A percentile compares a stretch with the other conserved stretches of the same genome.
Evolutionary conservation across 2,113 vertebrate species (phyloP).

Genomic region (Ochotona princeps): DNA sequence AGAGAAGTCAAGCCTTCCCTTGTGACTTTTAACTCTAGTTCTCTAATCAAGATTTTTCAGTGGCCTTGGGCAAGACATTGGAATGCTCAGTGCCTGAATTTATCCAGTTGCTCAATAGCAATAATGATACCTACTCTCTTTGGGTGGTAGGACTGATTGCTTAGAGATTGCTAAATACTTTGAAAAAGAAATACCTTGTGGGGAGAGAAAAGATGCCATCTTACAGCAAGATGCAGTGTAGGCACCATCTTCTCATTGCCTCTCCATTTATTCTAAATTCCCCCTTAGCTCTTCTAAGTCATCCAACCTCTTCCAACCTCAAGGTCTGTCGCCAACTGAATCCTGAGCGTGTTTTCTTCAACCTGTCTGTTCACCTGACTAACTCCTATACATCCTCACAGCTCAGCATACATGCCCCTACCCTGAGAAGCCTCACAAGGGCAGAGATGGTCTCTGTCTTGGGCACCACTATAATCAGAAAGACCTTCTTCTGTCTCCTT

Average conservation of each 20-base stretch:
- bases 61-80: slow-evolving; percentile 58
- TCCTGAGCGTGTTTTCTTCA: background rate
- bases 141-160: background rate
- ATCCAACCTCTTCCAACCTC: background rate
- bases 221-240: background rate
- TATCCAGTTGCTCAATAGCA: slow-evolving; percentile 34
- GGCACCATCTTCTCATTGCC: slow-evolving; percentile 9
- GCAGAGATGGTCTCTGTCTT: background rate
- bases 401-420: background rate
- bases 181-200: background rate
- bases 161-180: slow-evolving; percentile 48
- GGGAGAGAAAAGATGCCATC: background rate
- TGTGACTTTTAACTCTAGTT: slow-evolving; percentile 60
- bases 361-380: background rate
- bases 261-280: slow-evolving; percentile 22
- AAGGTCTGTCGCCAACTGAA: background rate
- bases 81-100: slow-evolving; percentile 16
- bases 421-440: background rate
- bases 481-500: background rate
- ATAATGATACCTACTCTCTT: slow-evolving; percentile 54
- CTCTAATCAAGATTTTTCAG: slow-evolving; percentile 56
- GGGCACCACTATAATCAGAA: slow-evolving; percentile 18
- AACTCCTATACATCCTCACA: background rate
- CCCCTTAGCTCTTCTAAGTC: background rate
- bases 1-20: slow-evolving; percentile 59